Conservation (phyloP, 2,113 vertebrate genomes). For the Emydura subglobosa region DNA sequence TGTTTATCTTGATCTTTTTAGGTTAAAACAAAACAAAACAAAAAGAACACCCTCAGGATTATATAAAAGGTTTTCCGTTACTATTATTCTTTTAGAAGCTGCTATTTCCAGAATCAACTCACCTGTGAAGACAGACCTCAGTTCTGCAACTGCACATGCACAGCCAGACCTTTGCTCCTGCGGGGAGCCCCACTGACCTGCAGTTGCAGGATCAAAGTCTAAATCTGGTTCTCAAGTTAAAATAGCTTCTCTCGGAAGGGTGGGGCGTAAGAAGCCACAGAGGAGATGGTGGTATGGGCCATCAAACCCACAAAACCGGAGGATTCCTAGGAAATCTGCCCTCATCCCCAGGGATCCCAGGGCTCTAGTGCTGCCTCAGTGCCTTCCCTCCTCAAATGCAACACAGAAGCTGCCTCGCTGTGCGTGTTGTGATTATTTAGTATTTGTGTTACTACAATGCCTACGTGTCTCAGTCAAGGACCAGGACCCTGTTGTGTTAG, state of each 20-base stretch:
- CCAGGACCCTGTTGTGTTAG: too few species aligned
- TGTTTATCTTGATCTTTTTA: conserved; percentile 24
- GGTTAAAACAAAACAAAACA: not conserved
- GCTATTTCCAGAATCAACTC: conserved; percentile 24
- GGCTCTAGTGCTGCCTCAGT: not conserved
- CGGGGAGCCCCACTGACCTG: not conserved
- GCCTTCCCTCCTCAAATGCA: not conserved
- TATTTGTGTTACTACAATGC: too few species aligned
- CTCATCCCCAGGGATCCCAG: not conserved
- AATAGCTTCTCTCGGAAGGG: not conserved
- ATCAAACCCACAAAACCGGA: not conserved
- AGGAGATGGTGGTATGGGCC: not conserved
- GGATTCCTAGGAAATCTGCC: not conserved
- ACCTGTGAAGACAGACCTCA: not conserved
- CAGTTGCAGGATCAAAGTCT: conserved; percentile 20
- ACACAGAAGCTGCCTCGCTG: not conserved
- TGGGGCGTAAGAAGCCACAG: not conserved
- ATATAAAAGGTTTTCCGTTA: not conserved
- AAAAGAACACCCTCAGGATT: not conserved
- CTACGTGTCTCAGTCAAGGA: too few species aligned
- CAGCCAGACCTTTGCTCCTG: not conserved
- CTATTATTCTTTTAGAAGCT: not conserved
- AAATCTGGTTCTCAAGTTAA: conserved; percentile 21
- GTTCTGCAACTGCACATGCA: conserved; percentile 34
- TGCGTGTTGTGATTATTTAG: not conserved